Evolutionary conservation across 1,140 invertebrate genomes (phyloP).

Genomic region (Zaprionus nigranus): DNA sequence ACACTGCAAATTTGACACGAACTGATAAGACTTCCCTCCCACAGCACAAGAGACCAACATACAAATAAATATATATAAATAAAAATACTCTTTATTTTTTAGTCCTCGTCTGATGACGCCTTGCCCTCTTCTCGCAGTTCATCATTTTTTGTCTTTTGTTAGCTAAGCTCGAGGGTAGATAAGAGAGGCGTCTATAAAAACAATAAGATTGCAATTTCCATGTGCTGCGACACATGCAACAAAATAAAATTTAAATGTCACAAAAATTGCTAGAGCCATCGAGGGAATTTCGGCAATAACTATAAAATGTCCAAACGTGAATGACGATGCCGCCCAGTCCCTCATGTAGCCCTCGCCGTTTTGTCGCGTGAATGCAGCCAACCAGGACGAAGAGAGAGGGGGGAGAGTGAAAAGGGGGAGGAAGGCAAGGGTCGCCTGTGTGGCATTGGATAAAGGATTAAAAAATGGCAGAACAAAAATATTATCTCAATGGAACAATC

Average conservation of each 20-base stretch:
- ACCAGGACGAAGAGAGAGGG: constrained; percentile 28
- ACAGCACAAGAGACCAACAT: background rate
- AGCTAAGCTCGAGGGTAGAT: constrained; percentile 36
- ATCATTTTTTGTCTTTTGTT: constrained; percentile 64
- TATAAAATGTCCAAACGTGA: constrained; percentile 72
- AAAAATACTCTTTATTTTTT: background rate
- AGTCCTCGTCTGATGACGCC: too few relatives aligned
- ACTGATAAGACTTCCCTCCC: background rate
- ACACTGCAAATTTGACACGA: too few relatives aligned
- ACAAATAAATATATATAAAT: background rate
- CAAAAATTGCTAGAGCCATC: constrained; percentile 74
- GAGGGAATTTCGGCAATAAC: constrained; percentile 79
- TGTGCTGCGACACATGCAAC: constrained; percentile 59
- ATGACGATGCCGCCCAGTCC: constrained; percentile 13
- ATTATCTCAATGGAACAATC: constrained; percentile 80
- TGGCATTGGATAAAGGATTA: constrained; percentile 75
- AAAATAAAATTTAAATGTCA: constrained; percentile 74
- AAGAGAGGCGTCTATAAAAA: constrained; percentile 65
- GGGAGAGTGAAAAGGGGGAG: too few relatives aligned
- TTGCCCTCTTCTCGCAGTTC: background rate
- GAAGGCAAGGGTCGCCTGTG: constrained; percentile 49
- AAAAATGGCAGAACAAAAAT: constrained; percentile 70
- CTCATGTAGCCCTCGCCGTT: background rate
- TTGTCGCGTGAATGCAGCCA: constrained; percentile 71
- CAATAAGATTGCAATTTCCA: constrained; percentile 73